These are phyloP conservation scores for Remorina albescens DNA, from an alignment of 2,797 vertebrate genomes.

Conservation along the genomic window DNA sequence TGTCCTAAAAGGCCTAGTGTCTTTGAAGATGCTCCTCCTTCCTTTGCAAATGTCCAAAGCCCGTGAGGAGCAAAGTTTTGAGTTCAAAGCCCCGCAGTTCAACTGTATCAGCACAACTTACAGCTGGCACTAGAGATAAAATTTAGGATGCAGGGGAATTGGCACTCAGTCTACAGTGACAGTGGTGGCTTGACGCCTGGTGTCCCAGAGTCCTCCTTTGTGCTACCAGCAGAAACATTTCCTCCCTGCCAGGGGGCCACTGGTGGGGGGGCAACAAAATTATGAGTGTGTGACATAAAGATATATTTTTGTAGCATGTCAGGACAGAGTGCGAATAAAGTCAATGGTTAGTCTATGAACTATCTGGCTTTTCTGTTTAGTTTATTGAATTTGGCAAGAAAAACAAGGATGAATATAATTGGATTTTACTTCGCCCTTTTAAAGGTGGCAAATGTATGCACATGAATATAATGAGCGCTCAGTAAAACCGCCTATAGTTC, in stretches of 20 bases:
- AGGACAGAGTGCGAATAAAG: constrained; percentile 8
- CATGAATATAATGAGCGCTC: constrained; percentile 38
- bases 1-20: constrained; percentile 30
- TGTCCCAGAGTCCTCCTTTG: constrained; percentile 55
- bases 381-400: constrained; percentile 25
- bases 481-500: constrained; percentile 28
- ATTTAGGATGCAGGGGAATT: constrained; percentile 69
- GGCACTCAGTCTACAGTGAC: constrained; percentile 59
- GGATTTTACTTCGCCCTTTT: constrained; percentile 52
- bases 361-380: constrained; percentile 22
- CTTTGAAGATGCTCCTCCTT: constrained; percentile 46
- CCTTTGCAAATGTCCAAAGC: constrained; percentile 55
- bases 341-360: constrained; percentile 23
- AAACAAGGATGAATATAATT: constrained; percentile 27
- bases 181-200: constrained; percentile 55
- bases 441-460: constrained; percentile 31
- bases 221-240: constrained; percentile 47
- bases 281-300: constrained; percentile 19
- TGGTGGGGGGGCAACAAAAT: constrained; percentile 31
- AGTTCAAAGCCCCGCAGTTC: constrained; percentile 71
- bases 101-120: constrained; percentile 70
- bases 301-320: constrained; percentile 12
- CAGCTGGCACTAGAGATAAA: constrained; percentile 74
- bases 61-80: constrained; percentile 56
- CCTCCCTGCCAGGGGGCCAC: constrained; percentile 30